Base-by-base conservation (phyloP, 2,113 vertebrate species). In the Scytalopus superciliaris region DNA sequence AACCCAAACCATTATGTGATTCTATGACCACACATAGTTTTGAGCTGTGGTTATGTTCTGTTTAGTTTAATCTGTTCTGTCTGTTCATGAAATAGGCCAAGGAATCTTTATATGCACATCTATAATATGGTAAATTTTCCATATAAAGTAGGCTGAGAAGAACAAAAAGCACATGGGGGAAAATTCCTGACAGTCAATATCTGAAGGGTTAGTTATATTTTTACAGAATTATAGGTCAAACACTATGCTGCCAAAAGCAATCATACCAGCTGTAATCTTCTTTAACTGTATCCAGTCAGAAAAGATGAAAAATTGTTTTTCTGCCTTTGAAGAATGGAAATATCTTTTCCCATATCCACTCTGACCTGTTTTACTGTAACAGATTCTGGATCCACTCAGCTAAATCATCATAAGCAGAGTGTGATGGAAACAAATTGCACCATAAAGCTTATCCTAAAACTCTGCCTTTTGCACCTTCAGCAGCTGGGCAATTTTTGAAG, bases 251-350 rank as follows among this genome's bases (percentile, higher is more conserved):
- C 84, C 3, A 30, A 95, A 72, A 89, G 94, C 84, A 96, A 14
- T 92, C 89, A 44, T 16, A 72, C 44, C 73, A 87, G 62, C 87
- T 87, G 77, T 92, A 93, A 95, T 91, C 89, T 92, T 47, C 89
- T 96, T 89, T 85, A 84, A 91, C 89, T 93, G 69, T 49, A 89
- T 78, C 91, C 91, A 90, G 64, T 68, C 80, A 89, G 84, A 93
- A 92, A 78, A 94, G 83, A 95, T 86, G 89, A 93, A 89, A 95
- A 94, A 75, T 93, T 93, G 80, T 89, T 96, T 92, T 94, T 70
- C 84, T 90, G 81, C 84, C 86, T 97, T 93, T 93, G 91, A 94
- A 96, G 93, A 70, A 84, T 64, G 64, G 89, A 81, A 95, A 92
- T 89, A 75, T 68, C 68, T 87, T 84, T 64, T 90, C 25, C 91